A percentile compares a stretch with the other conserved stretches of the same genome.
Conservation (phyloP, 2,888 invertebrate genomes). For the Poecilobothrus nobilitatus region DNA sequence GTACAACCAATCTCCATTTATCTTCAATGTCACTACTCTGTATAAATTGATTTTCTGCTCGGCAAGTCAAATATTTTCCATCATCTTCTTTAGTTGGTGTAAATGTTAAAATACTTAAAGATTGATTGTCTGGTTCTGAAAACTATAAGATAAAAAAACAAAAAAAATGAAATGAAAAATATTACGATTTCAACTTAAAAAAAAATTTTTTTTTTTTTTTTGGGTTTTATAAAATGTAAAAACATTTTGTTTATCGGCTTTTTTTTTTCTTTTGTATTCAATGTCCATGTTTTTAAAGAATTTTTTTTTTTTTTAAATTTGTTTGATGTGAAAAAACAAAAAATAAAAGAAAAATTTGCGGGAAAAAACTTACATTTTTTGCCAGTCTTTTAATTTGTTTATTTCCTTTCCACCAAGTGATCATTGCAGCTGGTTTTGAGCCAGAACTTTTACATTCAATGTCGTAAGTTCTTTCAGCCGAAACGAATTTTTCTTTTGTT, state of each 20-base stretch:
- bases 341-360: background rate
- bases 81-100: constrained; percentile 79
- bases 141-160: constrained; percentile 49
- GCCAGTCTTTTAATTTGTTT: constrained; percentile 69
- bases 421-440: constrained; percentile 73
- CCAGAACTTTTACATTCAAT: constrained; percentile 81
- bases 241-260: no score
- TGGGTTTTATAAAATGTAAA: background rate
- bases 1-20: constrained; percentile 78
- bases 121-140: constrained; percentile 72
- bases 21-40: constrained; percentile 75
- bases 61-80: constrained; percentile 79
- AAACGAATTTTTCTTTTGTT: constrained; percentile 73
- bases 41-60: constrained; percentile 79
- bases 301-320: constrained; percentile 24
- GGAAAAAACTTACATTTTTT: constrained; percentile 75
- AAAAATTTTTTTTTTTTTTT: no score
- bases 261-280: no score
- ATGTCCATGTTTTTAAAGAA: background rate
- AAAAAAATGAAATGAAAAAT: background rate
- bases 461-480: constrained; percentile 77
- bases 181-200: constrained; percentile 11
- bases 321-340: constrained; percentile 21
- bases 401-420: constrained; percentile 86
- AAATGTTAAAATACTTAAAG: constrained; percentile 72